Conservation (phyloP, 2,113 vertebrate species). For the Lathamus discolor region DNA sequence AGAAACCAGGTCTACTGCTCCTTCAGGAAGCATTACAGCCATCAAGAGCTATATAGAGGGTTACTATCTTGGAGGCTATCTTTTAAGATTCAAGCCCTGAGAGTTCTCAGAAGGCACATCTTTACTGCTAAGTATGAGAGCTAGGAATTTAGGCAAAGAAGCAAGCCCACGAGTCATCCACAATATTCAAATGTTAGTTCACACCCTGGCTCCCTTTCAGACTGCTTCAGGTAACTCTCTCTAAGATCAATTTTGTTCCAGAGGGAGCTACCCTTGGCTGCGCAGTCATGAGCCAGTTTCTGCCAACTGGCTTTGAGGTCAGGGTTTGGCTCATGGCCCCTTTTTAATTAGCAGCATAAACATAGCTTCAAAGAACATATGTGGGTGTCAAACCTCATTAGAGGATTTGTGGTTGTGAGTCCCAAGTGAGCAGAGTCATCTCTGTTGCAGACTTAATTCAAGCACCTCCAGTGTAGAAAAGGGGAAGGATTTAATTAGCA, state of each 20-base stretch:
- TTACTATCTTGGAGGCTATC: neutral
- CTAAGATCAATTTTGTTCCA: neutral
- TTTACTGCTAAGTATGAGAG: neutral
- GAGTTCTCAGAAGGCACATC: neutral
- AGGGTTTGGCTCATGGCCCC: neutral
- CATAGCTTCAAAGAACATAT: constrained; percentile 3
- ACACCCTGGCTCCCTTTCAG: neutral
- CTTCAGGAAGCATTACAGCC: neutral
- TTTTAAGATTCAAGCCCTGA: neutral
- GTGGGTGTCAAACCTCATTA: constrained; percentile 16
- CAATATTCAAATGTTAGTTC: neutral
- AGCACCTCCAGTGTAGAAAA: constrained; percentile 10
- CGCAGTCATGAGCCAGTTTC: neutral
- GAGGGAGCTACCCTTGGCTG: neutral
- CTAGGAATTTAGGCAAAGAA: neutral
- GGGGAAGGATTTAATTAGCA: constrained; percentile 9
- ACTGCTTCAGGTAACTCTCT: neutral
- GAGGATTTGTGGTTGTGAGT: neutral
- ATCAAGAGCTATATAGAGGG: accelerated
- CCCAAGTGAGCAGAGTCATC: neutral
- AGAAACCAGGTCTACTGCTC: neutral
- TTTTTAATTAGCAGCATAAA: constrained; percentile 23
- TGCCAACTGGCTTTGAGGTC: neutral
- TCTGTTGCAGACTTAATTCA: neutral
- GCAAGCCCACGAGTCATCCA: neutral